Base-by-base conservation (phyloP, 2,888 invertebrate species). In the Nymphalis polychloros region DNA sequence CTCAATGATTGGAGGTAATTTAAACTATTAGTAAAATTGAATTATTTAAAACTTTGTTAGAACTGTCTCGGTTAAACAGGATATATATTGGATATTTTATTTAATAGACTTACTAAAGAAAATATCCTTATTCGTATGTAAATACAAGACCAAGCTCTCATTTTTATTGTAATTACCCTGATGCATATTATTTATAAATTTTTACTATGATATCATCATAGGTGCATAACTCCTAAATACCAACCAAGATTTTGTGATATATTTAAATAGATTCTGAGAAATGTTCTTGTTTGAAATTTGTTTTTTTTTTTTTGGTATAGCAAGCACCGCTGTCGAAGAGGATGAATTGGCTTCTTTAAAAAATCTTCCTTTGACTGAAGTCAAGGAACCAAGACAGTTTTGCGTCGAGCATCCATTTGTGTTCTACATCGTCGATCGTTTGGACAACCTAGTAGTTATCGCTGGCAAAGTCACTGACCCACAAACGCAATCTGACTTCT, bases 401-500 rank as follows among this genome's bases (percentile, higher is more conserved):
- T 88, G 86, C 63, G 92, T 94, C 0, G 94, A 95, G 72, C 93
- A 93, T 64, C 94, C 95, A 0, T 95, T 95, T 84, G 83, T 94
- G 67, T 95, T 94, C 84, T 95, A 94, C 80, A 93, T 95, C 27
- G 80, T 94, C 55, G 94, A 95, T 72, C 89, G 89, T 46, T 81
- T 93, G 60, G 93, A 94, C 72, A 92, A 94, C 69, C 88, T 94
- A 27, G 91, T 94, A 0, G 90, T 95, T 2, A 93, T 94, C 31
- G 93, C 94, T 2, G 95, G 94, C 52, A 94, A 94, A 79, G 84
- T 94, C 53, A 88, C 86, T 23, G 90, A 93, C 68, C 94, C 95
- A 1, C 84, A 89, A 68, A 78, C 84, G 16, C 83, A 86, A 0
- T 84, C 84, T 63, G 84, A 85, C 71, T 77, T 83, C 76, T 84